Percentiles rank a stretch among this genome's conserved stretches.
Evolutionary conservation across 1,140 invertebrate genomes (phyloP).

Genomic region (Zaprionus lachaisei): DNA sequence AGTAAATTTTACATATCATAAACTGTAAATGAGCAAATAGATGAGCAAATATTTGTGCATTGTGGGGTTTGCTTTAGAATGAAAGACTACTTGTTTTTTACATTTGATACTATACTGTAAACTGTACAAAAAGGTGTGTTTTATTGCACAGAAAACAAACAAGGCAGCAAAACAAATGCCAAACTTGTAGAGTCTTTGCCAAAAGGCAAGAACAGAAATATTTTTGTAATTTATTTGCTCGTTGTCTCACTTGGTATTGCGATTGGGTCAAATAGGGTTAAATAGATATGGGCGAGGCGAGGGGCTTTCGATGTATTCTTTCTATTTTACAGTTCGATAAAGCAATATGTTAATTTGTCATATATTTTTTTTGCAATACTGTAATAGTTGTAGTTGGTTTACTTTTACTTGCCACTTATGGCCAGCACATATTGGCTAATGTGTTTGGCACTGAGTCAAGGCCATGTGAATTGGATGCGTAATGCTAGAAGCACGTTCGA

Average conservation of each 20-base stretch:
- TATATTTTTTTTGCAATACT: neutral
- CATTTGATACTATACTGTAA: too few species aligned
- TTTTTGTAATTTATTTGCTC: neutral
- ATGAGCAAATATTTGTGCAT: constrained; percentile 74
- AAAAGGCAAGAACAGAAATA: neutral
- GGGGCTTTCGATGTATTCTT: neutral
- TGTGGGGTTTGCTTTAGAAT: constrained; percentile 26
- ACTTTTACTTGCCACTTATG: constrained; percentile 25
- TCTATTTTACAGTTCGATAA: neutral
- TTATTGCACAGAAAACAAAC: too few species aligned
- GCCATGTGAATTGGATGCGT: constrained; percentile 28
- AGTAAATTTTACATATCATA: constrained; percentile 51
- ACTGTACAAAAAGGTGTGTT: too few species aligned
- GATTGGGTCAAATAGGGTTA: neutral
- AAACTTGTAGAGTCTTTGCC: neutral
- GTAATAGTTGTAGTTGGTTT: neutral
- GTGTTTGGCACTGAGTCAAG: constrained; percentile 64
- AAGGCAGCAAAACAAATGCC: neutral
- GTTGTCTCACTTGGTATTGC: neutral
- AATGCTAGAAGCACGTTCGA: constrained; percentile 1
- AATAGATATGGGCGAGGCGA: neutral
- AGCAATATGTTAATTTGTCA: constrained; percentile 9
- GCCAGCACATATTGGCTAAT: constrained; percentile 41
- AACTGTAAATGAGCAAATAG: constrained; percentile 30
- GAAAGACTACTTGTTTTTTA: neutral